Evolutionary conservation across 2,113 vertebrate genomes (phyloP).

Genomic region (Nasalis larvatus): DNA sequence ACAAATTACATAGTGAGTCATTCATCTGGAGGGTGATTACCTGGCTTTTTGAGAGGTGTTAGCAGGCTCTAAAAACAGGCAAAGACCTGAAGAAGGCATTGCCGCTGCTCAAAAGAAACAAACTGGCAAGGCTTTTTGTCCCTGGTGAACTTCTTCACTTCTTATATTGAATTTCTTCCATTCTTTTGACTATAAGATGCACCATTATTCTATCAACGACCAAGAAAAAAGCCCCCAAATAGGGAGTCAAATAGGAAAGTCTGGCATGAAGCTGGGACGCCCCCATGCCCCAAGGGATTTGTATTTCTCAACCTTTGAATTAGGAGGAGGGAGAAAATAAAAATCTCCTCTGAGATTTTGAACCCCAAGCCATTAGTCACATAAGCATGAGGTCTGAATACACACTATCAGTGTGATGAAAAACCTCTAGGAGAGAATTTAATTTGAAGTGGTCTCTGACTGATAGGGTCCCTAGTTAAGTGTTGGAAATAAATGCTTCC

Average conservation of each 20-base stretch:
- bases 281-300: not conserved
- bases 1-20: conserved; percentile 19
- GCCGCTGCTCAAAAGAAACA: not conserved
- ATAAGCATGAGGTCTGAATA: not conserved
- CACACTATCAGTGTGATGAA: not conserved
- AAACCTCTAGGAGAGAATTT: not conserved
- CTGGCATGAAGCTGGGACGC: not conserved
- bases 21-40: not conserved
- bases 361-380: not conserved
- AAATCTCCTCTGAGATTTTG: not conserved
- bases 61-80: not conserved
- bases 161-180: not conserved
- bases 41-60: not conserved
- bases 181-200: not conserved
- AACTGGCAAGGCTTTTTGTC: not conserved
- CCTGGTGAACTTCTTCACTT: not conserved
- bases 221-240: not conserved
- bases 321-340: not conserved
- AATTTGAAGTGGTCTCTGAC: not conserved
- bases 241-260: not conserved
- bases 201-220: not conserved
- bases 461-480: not conserved
- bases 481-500: not conserved
- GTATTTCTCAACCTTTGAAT: not conserved
- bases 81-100: not conserved